Percentiles rank a stretch among this genome's conserved stretches.
Conservation (phyloP, 30 jellyfish, hydroid and myxozoan species). For the Turritopsis rubra region DNA sequence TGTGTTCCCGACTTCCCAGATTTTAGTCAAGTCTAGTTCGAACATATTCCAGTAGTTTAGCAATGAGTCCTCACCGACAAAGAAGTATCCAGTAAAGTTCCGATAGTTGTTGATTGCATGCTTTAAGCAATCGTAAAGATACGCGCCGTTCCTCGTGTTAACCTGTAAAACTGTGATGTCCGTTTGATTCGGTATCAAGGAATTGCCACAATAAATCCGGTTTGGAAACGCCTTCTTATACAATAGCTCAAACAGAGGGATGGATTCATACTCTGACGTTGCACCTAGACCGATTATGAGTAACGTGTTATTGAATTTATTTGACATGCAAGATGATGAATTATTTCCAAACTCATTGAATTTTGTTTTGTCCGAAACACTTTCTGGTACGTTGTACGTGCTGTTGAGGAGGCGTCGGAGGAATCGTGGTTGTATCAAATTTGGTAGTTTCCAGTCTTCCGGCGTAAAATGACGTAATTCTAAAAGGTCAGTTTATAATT, state of each 20-base stretch:
- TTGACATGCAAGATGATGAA: slow-evolving; percentile 34
- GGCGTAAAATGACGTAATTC: background rate
- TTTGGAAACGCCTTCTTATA: slow-evolving; percentile 67
- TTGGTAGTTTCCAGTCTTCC: slow-evolving; percentile 5
- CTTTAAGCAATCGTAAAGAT: slow-evolving; percentile 79
- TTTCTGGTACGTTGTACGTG: background rate
- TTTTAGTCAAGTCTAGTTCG: slow-evolving; percentile 26
- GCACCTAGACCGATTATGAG: slow-evolving; percentile 58
- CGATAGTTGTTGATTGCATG: slow-evolving; percentile 45
- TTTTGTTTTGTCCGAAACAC: background rate
- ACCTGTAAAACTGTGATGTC: slow-evolving; percentile 37
- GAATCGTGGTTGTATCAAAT: slow-evolving; percentile 10
- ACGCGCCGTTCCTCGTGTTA: slow-evolving; percentile 83
- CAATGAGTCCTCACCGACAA: slow-evolving; percentile 66
- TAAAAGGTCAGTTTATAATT: background rate
- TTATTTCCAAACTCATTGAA: background rate
- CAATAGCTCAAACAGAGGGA: slow-evolving; percentile 70
- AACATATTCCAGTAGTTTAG: slow-evolving; percentile 57
- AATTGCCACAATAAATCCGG: slow-evolving; percentile 71
- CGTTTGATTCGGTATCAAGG: slow-evolving; percentile 47
- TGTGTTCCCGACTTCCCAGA: slow-evolving; percentile 59
- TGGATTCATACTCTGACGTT: slow-evolving; percentile 68
- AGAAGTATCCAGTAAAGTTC: slow-evolving; percentile 63
- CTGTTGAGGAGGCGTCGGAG: background rate
- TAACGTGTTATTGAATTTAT: slow-evolving; percentile 51